These are phyloP conservation scores for Rhinichthys klamathensis DNA, from an alignment of 2,113 vertebrate genomes.

Conservation along the genomic window DNA sequence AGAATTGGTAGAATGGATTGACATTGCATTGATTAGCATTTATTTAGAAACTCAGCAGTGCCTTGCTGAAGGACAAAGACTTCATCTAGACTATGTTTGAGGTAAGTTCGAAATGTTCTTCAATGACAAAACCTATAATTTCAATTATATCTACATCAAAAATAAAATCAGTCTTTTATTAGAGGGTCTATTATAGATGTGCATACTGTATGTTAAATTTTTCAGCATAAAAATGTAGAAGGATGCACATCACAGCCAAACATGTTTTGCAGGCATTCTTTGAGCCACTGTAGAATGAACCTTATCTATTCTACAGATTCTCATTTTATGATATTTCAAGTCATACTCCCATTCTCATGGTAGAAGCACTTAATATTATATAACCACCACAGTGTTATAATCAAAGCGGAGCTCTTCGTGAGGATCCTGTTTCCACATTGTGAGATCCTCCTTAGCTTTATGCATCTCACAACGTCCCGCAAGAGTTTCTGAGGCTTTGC, in stretches of 20 bases:
- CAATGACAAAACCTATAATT: neutral
- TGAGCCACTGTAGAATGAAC: too few relatives aligned
- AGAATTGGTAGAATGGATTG: neutral
- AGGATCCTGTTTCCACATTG: neutral
- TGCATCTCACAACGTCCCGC: neutral
- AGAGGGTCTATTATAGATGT: neutral
- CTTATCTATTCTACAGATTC: neutral
- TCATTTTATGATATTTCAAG: neutral
- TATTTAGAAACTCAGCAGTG: neutral
- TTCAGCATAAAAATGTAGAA: neutral
- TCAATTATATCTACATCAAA: neutral
- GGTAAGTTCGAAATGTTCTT: neutral
- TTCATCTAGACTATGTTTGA: neutral
- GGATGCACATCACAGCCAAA: neutral
- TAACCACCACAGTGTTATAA: neutral
- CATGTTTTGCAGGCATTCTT: neutral
- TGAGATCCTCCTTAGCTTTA: neutral
- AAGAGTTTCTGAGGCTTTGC: slow-evolving; percentile 2
- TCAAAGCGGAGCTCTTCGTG: neutral
- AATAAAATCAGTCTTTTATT: neutral
- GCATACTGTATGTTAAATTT: neutral
- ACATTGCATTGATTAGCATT: neutral
- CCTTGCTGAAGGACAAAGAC: neutral
- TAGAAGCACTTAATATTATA: neutral
- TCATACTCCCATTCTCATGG: neutral